Evolutionary conservation across 2,888 invertebrate genomes (phyloP), one percentile per base, ranked within the genome.

Genomic region (Anodontia alba): DNA sequence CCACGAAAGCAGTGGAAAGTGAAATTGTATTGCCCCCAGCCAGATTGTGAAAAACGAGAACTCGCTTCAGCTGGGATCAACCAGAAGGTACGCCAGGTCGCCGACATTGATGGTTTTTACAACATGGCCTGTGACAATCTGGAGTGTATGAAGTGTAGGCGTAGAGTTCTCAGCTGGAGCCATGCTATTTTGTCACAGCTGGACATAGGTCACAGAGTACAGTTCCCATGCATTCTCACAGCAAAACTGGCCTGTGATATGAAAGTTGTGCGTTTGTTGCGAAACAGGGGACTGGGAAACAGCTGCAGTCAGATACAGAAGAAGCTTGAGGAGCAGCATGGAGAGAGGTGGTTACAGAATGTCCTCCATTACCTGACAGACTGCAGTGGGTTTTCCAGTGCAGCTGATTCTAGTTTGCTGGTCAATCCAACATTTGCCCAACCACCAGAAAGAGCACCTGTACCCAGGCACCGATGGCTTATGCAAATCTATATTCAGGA

Each of bases 71-170:
- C 83, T 29, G 87, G 87, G 1, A 51, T 89, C 0, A 69, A 88
- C 67, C 73, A 77, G 36, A 46, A 74, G 29, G 69, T 81, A 0
- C 33, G 83, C 17, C 74, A 81, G 20, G 90, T 90, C 1, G 31
- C 82, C 0, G 89, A 90, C 57, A 68, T 89, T 17, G 87, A 84
- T 62, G 42, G 75, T n/a, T 83, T 29, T n/a, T 90, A 87, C 80
- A 80, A 71, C 76, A 74, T 89, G 43, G 86, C 78, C 3, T 23
- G 75, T 23, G 88, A 89, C 23, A 66, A 83, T 17, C 69, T 89
- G 20, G 76, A 75, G 15, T 89, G 88, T 66, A 29, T 57, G 12
- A 75, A 42, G 12, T 89, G 87, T 57, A 36, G 67, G 0, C 42
- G 43, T 2, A 83, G 70, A 46, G 73, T 80, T 20, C 68, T 86